Evolutionary conservation across 2,888 invertebrate genomes (phyloP), one percentile per base, ranked within the genome.

Genomic region (Amblyjoppa fuscipennis): DNA sequence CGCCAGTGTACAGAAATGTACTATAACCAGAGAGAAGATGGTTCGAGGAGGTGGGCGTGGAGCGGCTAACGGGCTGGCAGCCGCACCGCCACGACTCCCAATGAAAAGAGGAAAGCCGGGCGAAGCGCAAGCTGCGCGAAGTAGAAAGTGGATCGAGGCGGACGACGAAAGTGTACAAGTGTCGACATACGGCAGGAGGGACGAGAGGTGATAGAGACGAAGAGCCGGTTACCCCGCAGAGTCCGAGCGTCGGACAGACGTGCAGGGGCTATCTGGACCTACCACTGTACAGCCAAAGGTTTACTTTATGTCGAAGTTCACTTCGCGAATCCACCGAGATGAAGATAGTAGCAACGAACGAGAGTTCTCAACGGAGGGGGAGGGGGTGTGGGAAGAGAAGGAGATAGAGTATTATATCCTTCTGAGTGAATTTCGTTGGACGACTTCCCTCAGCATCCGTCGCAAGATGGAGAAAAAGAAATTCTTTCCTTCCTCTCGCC

Each of bases 261-360:
- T 49, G 68, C 28, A 28, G 41, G n/a, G 56, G 53, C 66, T 53
- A 56, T 68, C 51, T 38, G 68, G 53, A 68, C 59, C 51, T 53
- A 20, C 69, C 53, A 11, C 38, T 31, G 77, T 70, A 83, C 73
- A 69, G 38, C 68, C 66, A 69, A 69, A 83, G 81, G 83, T 87
- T 87, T 86, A 86, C 87, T 88, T 89, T 87, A 88, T 84, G 87
- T 82, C 83, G 68, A 87, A 88, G 87, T 87, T 88, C 87, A 88
- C 88, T 87, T 11, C 59, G 73, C 68, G 76, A 34, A 64, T 74
- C 74, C 69, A 64, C 34, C 64, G 66, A 76, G 66, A 85, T 85
- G 80, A 77, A 83, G 83, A 70, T 77, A 41, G 81, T 25, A 61
- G n/a, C 7, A 31, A 64, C 38, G 51, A 75, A 71, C 64, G 45